Evolutionary conservation across 2,888 invertebrate genomes (phyloP).

Genomic region (Amphipoea oculea): DNA sequence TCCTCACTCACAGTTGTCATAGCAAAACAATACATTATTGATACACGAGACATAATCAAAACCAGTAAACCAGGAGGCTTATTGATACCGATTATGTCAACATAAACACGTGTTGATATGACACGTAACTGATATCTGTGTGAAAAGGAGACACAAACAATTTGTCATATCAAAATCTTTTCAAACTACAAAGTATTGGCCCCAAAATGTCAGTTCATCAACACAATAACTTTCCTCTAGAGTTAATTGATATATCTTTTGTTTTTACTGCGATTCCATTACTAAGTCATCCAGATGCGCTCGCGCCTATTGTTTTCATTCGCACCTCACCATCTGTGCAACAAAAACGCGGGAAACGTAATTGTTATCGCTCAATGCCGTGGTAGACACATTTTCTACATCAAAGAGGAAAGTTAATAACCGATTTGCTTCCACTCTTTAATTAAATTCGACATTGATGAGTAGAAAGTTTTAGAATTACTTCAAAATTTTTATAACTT

Average conservation of each 20-base stretch:
- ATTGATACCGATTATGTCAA: slow-evolving; percentile 31
- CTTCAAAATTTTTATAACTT: slow-evolving; percentile 72
- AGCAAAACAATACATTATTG: background rate
- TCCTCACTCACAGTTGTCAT: background rate
- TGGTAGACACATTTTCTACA: slow-evolving; percentile 77
- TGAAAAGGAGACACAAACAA: background rate
- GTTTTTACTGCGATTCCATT: slow-evolving; percentile 67
- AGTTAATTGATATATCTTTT: slow-evolving; percentile 73
- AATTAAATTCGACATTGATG: slow-evolving; percentile 76
- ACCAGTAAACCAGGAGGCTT: background rate
- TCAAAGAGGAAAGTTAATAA: slow-evolving; percentile 83
- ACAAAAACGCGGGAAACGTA: slow-evolving; percentile 82
- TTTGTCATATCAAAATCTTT: background rate
- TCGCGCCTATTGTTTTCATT: slow-evolving; percentile 73
- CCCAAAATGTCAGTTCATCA: slow-evolving; percentile 35
- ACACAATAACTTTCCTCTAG: slow-evolving; percentile 65
- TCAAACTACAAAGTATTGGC: slow-evolving; percentile 12
- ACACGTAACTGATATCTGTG: background rate
- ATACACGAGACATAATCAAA: slow-evolving; percentile 18
- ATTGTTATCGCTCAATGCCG: slow-evolving; percentile 77
- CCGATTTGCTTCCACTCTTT: slow-evolving; percentile 74
- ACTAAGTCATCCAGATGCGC: slow-evolving; percentile 66
- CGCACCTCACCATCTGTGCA: slow-evolving; percentile 66
- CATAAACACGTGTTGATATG: slow-evolving; percentile 10
- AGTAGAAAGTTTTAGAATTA: slow-evolving; percentile 73